A percentile compares a stretch with the other conserved stretches of the same genome.
Conservation (phyloP, 1,140 invertebrate genomes). For the Drosophila teissieri region DNA sequence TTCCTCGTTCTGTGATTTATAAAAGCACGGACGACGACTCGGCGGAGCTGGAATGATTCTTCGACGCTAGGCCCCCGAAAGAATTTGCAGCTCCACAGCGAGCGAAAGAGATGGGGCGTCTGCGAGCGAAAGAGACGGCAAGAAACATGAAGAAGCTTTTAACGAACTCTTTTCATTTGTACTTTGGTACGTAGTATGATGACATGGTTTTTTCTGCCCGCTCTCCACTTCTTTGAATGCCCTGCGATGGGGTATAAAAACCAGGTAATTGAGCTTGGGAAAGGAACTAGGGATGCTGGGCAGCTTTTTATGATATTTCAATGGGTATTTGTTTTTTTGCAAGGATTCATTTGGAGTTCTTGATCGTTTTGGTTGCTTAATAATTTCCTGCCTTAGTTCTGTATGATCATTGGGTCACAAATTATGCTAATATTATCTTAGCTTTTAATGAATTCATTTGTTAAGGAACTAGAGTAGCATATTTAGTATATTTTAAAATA, state of each 20-base stretch:
- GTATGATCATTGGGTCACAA: too few species aligned
- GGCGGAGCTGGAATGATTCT: constrained; percentile 70
- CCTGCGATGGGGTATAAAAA: constrained; percentile 34
- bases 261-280: constrained; percentile 35
- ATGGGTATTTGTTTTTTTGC: constrained; percentile 30
- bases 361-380: neutral
- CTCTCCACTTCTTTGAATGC: constrained; percentile 20
- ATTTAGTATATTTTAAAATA: too few species aligned
- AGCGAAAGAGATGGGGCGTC: constrained; percentile 9
- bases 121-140: constrained; percentile 22
- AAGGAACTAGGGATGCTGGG: constrained; percentile 31
- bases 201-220: constrained; percentile 60
- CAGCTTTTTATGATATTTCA: constrained; percentile 13
- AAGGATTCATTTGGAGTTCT: constrained; percentile 12
- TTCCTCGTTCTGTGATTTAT: constrained; percentile 80
- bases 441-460: too few species aligned
- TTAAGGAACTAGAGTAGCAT: too few species aligned
- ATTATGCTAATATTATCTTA: too few species aligned
- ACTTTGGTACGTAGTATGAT: constrained; percentile 71
- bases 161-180: constrained; percentile 83
- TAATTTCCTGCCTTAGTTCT: neutral
- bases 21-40: constrained; percentile 67
- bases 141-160: constrained; percentile 82
- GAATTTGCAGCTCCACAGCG: constrained; percentile 66
- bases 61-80: constrained; percentile 72